phyloP scores from a whole-genome alignment of 2,113 vertebrate genomes.

The Dicentrarchus labrax region DNA sequence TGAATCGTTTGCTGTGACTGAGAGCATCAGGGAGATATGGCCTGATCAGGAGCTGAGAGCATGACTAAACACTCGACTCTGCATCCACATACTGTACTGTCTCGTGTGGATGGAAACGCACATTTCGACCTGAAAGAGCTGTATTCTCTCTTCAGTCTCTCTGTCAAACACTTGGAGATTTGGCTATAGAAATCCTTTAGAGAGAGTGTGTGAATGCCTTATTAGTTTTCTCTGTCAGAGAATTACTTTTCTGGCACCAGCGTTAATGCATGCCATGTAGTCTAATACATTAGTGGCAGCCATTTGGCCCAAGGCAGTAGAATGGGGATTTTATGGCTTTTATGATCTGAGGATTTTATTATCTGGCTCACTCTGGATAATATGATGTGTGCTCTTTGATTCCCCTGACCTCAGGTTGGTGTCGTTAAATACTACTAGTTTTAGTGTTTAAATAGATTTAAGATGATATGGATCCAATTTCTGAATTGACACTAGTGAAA shows the following conservation, averaged over 20 bases:
- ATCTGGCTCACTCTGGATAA: constrained; percentile 72
- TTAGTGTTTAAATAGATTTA: constrained; percentile 65
- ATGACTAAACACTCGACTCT: constrained; percentile 54
- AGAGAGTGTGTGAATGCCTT: constrained; percentile 48
- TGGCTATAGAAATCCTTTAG: constrained; percentile 37
- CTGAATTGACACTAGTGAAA: constrained; percentile 38
- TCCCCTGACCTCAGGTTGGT: constrained; percentile 68
- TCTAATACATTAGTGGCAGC: constrained; percentile 72
- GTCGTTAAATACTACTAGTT: constrained; percentile 60
- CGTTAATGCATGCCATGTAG: constrained; percentile 68
- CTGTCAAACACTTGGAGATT: constrained; percentile 47
- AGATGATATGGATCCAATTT: constrained; percentile 61
- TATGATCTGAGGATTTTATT: constrained; percentile 80
- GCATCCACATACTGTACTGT: constrained; percentile 15
- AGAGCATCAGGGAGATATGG: constrained; percentile 58
- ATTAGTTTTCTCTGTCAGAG: constrained; percentile 66
- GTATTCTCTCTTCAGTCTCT: constrained; percentile 10
- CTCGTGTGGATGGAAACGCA: constrained; percentile 10
- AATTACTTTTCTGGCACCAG: constrained; percentile 66
- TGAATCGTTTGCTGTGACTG: constrained; percentile 64
- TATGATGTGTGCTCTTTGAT: constrained; percentile 70
- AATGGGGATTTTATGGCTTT: constrained; percentile 77
- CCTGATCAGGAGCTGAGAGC: constrained; percentile 56
- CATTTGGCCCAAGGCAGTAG: constrained; percentile 68
- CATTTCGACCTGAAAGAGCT: constrained; percentile 43